Evolutionary conservation across 2,797 vertebrate species (phyloP), one percentile per base, ranked within the genome.

Genomic region (Capromys pilorides): DNA sequence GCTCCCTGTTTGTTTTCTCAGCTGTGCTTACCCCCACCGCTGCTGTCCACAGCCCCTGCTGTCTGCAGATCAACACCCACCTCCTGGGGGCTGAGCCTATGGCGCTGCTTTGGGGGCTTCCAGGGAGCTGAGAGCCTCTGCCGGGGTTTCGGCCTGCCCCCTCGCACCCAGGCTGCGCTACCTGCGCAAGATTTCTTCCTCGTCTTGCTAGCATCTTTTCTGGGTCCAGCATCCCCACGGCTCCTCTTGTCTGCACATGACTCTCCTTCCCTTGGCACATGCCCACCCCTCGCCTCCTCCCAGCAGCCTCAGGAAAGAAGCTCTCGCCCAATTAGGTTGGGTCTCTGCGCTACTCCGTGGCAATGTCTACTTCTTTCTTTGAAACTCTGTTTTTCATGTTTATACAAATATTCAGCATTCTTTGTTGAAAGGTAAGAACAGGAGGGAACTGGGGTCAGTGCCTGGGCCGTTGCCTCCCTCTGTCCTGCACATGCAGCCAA

Each of bases 191-290:
- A 3, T 33, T n/a, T 51, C 49, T 80, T 33, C 12, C 19, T 12
- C 36, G 0, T 11, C 45, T 69, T 80, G 71, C 49, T 4, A 1
- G 67, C 2, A 1, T 24, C 59, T 61, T 54, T 16, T 69, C 57
- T 8, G 9, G 13, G 26, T 57, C 28, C 45, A 59, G 67, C 59
- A 49, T 21, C 2, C 11, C 11, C 57, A 4, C 16, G 24, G 1
- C 2, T 2, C 10, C n/a, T 26, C 2, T 6, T 12, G 12, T 73
- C 28, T 4, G 8, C n/a, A 14, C 26, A 0, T 28, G 11, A 6
- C 4, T 9, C 67, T 14, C 81, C 54, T 39, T 31, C 4, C 0
- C 39, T 28, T 14, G 33, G 13, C 8, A 14, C 51, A 16, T 1
- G 14, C 36, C 69, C n/a, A 1, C 18, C 75, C 71, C 57, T 78